These are phyloP conservation scores for Bolborhynchus lineola DNA, from an alignment of 2,113 vertebrate species.

Conservation along the genomic window DNA sequence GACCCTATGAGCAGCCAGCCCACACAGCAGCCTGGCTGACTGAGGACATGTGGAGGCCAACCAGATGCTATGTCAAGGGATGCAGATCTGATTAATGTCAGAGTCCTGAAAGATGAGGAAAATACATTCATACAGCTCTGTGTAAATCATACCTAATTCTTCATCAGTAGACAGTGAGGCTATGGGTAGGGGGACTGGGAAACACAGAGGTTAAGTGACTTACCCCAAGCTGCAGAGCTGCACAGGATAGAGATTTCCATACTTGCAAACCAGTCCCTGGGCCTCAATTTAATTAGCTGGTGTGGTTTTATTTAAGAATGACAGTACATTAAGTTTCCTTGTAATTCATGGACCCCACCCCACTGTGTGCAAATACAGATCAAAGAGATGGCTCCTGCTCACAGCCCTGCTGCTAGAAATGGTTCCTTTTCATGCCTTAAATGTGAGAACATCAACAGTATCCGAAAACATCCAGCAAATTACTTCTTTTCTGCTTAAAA, in stretches of 20 bases:
- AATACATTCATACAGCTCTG: not conserved
- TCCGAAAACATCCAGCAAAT: conserved; percentile 4
- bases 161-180: not conserved
- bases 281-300: conserved; percentile 23
- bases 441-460: conserved; percentile 46
- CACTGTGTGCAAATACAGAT: conserved; percentile 15
- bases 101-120: not conserved
- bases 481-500: conserved; percentile 16
- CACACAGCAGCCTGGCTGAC: not conserved
- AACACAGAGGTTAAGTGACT: conserved; percentile 27
- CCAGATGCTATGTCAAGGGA: not conserved
- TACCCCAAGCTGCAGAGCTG: not conserved
- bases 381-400: conserved; percentile 23
- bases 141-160: conserved; percentile 43
- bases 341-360: conserved; percentile 34
- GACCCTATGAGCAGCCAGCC: not conserved
- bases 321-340: not conserved
- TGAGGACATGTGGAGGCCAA: not conserved
- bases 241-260: not conserved
- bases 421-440: conserved; percentile 15
- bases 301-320: conserved; percentile 48
- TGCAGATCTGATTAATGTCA: conserved; percentile 20
- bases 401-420: not conserved
- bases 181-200: not conserved
- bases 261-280: not conserved